These are phyloP conservation scores for Macroramphosus scolopax DNA, from an alignment of 2,797 vertebrate genomes.

Conservation along the genomic window DNA sequence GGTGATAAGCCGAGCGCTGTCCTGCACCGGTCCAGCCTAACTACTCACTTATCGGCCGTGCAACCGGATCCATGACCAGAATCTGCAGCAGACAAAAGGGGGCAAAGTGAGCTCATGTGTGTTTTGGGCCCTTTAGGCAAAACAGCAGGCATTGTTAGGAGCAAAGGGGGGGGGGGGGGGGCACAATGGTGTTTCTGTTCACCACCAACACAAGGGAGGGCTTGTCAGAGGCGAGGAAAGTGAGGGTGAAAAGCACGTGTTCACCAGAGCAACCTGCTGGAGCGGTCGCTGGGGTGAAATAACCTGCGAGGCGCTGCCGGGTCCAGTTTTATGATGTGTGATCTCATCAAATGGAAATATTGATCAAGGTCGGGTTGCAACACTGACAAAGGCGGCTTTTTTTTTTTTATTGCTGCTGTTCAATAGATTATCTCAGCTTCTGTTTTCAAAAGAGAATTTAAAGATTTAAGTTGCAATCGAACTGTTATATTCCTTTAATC, in stretches of 20 bases:
- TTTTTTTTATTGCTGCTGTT: too few species aligned
- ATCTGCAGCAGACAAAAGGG: constrained; percentile 60
- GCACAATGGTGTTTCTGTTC: constrained; percentile 79
- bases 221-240: constrained; percentile 61
- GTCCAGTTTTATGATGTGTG: neutral
- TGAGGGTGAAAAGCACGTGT: constrained; percentile 34
- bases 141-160: constrained; percentile 75
- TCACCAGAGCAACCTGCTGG: constrained; percentile 54
- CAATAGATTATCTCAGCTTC: too few species aligned
- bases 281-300: constrained; percentile 15
- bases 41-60: constrained; percentile 50
- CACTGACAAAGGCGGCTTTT: too few species aligned
- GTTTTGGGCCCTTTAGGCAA: constrained; percentile 60
- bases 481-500: too few species aligned
- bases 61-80: constrained; percentile 67
- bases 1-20: constrained; percentile 21
- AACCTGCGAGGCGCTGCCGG: too few species aligned
- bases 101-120: constrained; percentile 74
- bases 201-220: constrained; percentile 64
- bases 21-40: constrained; percentile 19
- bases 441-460: too few species aligned
- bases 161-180: constrained; percentile 46
- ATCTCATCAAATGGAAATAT: neutral
- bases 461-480: too few species aligned
- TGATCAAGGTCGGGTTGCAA: neutral